Evolutionary conservation across 2,888 invertebrate species (phyloP).

Genomic region (Tubulanus polymorphus): DNA sequence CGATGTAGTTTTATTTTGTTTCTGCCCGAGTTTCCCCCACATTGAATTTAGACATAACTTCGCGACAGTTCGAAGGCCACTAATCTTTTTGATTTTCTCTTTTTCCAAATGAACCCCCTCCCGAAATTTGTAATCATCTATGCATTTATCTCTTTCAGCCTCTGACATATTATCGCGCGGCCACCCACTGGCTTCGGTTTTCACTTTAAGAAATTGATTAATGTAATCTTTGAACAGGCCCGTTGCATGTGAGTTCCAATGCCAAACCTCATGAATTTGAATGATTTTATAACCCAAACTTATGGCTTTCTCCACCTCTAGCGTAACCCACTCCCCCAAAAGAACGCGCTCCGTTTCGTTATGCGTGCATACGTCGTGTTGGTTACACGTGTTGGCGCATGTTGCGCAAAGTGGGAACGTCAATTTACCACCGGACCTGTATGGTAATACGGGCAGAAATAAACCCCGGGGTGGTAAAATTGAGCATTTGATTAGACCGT

Average conservation of each 20-base stretch:
- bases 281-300: constrained; percentile 36
- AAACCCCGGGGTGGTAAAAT: constrained; percentile 29
- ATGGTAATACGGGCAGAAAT: constrained; percentile 40
- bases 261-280: constrained; percentile 41
- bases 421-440: constrained; percentile 31
- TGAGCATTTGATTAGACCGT: constrained; percentile 30
- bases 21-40: not conserved
- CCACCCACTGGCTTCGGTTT: constrained; percentile 31
- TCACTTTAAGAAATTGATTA: constrained; percentile 30
- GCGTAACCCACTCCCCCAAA: constrained; percentile 41
- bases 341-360: constrained; percentile 27
- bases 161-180: constrained; percentile 22
- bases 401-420: constrained; percentile 44
- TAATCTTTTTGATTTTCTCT: not conserved
- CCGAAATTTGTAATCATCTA: constrained; percentile 20
- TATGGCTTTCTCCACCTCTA: constrained; percentile 41
- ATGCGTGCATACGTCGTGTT: constrained; percentile 33
- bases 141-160: constrained; percentile 23
- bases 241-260: constrained; percentile 31
- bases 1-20: not conserved
- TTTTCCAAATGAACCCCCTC: constrained; percentile 9
- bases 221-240: constrained; percentile 41
- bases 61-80: not conserved
- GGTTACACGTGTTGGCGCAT: constrained; percentile 21
- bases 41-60: not conserved